Evolutionary conservation across 2,797 vertebrate genomes (phyloP).

Genomic region (Dryobates pubescens): DNA sequence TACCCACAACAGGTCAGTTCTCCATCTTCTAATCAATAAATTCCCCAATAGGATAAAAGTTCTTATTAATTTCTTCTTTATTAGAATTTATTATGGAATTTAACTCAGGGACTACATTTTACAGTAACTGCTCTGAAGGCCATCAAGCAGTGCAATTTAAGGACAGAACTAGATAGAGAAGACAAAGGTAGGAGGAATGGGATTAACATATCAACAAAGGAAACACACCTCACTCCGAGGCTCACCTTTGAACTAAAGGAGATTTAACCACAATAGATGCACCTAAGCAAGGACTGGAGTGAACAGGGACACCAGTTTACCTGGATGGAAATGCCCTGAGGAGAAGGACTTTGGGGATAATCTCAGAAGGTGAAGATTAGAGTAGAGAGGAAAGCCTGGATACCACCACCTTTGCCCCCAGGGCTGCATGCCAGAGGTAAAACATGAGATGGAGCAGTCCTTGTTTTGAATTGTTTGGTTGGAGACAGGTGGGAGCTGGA

Average conservation of each 20-base stretch:
- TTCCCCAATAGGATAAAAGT: accelerated
- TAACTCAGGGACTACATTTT: background rate
- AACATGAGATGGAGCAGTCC: background rate
- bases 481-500: too few relatives aligned
- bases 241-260: background rate
- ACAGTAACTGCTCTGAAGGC: background rate
- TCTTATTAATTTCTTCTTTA: background rate
- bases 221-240: background rate
- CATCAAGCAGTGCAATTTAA: background rate
- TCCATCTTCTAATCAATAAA: background rate
- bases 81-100: background rate
- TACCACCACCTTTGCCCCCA: background rate
- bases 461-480: background rate
- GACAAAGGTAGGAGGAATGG: background rate
- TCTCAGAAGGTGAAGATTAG: background rate
- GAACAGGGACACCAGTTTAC: background rate
- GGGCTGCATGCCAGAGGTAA: background rate
- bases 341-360: background rate
- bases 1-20: background rate
- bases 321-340: background rate
- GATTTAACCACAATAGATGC: background rate
- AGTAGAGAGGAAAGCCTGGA: background rate
- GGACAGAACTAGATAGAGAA: background rate
- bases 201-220: background rate
- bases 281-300: background rate